Evolutionary conservation across 2,113 vertebrate species (phyloP).

Genomic region (Neoarius graeffei): DNA sequence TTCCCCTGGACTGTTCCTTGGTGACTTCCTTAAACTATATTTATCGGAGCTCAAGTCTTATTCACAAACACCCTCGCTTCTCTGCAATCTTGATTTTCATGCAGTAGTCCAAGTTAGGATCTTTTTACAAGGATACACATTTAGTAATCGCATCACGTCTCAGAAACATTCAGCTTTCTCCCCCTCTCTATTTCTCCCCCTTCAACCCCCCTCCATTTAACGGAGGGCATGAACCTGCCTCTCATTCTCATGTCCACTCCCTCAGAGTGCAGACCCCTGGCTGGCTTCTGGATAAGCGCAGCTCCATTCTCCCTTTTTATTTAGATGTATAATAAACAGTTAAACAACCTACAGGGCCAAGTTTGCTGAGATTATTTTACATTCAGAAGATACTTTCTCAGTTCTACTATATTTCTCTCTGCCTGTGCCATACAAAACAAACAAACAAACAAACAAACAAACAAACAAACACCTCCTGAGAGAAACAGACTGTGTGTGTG

Average conservation of each 20-base stretch:
- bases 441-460: too few relatives aligned
- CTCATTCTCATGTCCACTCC: slow-evolving; percentile 23
- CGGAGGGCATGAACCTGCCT: slow-evolving; percentile 30
- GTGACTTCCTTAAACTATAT: too few relatives aligned
- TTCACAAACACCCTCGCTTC: background rate
- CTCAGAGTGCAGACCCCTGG: background rate
- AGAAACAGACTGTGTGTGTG: slow-evolving; percentile 31
- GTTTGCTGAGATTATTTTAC: slow-evolving; percentile 9
- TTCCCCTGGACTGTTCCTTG: too few relatives aligned
- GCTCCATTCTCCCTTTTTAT: slow-evolving; percentile 1
- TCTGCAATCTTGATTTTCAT: background rate
- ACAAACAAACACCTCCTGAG: slow-evolving; percentile 4
- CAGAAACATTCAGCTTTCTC: slow-evolving; percentile 18
- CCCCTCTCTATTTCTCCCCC: background rate
- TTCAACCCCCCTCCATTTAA: slow-evolving; percentile 14
- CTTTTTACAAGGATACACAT: slow-evolving; percentile 10
- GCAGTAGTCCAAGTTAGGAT: background rate
- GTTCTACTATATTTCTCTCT: slow-evolving; percentile 10
- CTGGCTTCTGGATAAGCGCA: slow-evolving; percentile 25
- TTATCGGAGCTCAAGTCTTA: background rate
- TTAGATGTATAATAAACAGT: slow-evolving; percentile 9
- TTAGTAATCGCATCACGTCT: slow-evolving; percentile 38
- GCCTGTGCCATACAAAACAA: background rate
- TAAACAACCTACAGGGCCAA: background rate
- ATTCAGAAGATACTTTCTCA: slow-evolving; percentile 9